A percentile compares a stretch with the other conserved stretches of the same genome.
phyloP scores from a whole-genome alignment of 2,888 invertebrate species.

The Brachyptera putata region DNA sequence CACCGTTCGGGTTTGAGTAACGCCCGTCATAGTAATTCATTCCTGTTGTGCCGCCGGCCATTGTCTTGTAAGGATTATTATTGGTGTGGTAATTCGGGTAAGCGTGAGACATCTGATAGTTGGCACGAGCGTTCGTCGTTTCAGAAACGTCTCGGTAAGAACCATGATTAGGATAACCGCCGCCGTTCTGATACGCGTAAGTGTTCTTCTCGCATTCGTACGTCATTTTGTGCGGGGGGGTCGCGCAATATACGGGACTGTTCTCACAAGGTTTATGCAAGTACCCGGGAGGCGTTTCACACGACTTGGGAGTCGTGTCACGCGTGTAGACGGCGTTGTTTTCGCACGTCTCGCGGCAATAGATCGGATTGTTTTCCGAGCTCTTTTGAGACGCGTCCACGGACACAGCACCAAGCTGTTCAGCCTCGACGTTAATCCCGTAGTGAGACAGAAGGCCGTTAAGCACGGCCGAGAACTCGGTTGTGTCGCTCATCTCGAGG shows the following conservation, averaged over 20 bases:
- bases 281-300: too few relatives aligned
- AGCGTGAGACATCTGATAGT: neutral
- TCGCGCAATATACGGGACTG: too few relatives aligned
- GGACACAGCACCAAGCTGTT: neutral
- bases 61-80: neutral
- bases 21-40: neutral
- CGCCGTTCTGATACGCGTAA: neutral
- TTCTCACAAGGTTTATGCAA: too few relatives aligned
- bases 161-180: neutral
- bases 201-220: neutral
- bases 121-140: neutral
- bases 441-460: constrained; percentile 38
- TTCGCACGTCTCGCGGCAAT: too few relatives aligned
- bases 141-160: too few relatives aligned
- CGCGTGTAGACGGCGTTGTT: too few relatives aligned
- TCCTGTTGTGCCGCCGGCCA: neutral
- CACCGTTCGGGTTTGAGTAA: neutral
- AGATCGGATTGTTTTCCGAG: constrained; percentile 1
- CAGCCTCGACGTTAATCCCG: constrained; percentile 34
- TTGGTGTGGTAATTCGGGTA: constrained; percentile 4
- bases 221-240: neutral
- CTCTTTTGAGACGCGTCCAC: neutral
- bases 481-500: constrained; percentile 38
- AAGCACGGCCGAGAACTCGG: constrained; percentile 39
- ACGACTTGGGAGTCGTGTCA: too few relatives aligned